A percentile compares a stretch with the other conserved stretches of the same genome.
Conservation (phyloP, 2,888 invertebrate genomes). For the Ornithoptera priamus region DNA sequence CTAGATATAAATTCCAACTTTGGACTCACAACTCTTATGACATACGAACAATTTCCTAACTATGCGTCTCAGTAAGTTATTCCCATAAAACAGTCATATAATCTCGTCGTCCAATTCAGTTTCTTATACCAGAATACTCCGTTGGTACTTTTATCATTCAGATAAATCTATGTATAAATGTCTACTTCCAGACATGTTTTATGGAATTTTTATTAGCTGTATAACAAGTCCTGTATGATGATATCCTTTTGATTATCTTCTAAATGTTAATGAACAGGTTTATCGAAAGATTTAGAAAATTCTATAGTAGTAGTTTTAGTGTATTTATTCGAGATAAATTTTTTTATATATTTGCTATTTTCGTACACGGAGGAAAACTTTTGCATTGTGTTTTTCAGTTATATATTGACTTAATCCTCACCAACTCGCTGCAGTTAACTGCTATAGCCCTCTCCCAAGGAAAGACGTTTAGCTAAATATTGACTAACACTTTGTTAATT, state of each 20-base stretch:
- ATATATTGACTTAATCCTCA: too few relatives aligned
- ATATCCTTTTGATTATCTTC: neutral
- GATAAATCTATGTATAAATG: neutral
- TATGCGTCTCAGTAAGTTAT: neutral
- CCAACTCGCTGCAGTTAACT: too few relatives aligned
- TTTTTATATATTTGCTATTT: too few relatives aligned
- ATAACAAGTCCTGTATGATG: neutral
- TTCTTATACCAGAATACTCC: neutral
- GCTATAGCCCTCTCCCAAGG: too few relatives aligned
- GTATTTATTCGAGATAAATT: too few relatives aligned
- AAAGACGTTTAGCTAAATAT: too few relatives aligned
- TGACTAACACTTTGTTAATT: too few relatives aligned
- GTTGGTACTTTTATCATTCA: neutral
- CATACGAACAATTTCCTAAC: neutral
- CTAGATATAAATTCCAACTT: neutral
- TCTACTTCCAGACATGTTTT: neutral
- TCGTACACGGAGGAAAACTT: too few relatives aligned
- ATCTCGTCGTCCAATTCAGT: neutral
- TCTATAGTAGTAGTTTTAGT: neutral
- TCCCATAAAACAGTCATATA: constrained; percentile 1
- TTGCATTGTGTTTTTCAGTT: too few relatives aligned
- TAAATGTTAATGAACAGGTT: neutral
- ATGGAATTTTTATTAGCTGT: neutral
- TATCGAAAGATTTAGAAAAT: neutral
- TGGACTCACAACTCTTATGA: neutral